Evolutionary conservation across 2,113 vertebrate genomes (phyloP), one percentile per base, ranked within the genome.

Genomic region (Corythornis vintsioides): DNA sequence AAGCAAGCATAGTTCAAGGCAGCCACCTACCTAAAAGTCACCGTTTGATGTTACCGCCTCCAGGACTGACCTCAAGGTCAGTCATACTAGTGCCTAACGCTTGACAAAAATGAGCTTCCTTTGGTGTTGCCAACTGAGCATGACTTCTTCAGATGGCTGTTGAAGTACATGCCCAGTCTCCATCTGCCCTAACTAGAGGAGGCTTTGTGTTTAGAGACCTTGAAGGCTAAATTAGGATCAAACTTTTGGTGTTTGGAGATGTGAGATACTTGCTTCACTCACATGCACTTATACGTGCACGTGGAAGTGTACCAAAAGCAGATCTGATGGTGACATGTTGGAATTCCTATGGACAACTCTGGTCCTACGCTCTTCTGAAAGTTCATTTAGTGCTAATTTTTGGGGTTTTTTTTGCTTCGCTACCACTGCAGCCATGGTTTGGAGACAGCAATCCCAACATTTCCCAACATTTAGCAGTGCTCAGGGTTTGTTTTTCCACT

Each of bases 271-370:
- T 43, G 6, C 22, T 13, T 61, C 56, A 59, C 33, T 65, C 56
- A 33, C 33, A 1, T 2, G 10, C 35, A 19, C 31, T 13, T 26
- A 15, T 9, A n/a, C 0, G 1, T 20, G 6, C 6, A 13, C 28
- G 38, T 42, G 21, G 19, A 8, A 43, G 42, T 20, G 38, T 42
- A 38, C 31, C 33, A 38, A 78, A 45, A 9, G 40, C 40, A 59
- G 43, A 59, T 20, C n/a, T 50, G 43, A 38, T 4, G 8, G 15
- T 31, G 57, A 50, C 0, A 0, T 6, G 13, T 5, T 57, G 72
- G 57, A 26, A 53, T 45, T 52, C 35, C 33, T 22, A 13, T 9
- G 22, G 57, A 19, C 56, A 64, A 5, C 13, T 47, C 48, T 22
- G 25, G 13, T 43, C 64, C 24, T 31, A 53, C 0, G 0, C 28